A percentile compares a stretch with the other conserved stretches of the same genome.
Conservation (phyloP, 1,140 invertebrate genomes). For the Coenobita brevimanus region DNA sequence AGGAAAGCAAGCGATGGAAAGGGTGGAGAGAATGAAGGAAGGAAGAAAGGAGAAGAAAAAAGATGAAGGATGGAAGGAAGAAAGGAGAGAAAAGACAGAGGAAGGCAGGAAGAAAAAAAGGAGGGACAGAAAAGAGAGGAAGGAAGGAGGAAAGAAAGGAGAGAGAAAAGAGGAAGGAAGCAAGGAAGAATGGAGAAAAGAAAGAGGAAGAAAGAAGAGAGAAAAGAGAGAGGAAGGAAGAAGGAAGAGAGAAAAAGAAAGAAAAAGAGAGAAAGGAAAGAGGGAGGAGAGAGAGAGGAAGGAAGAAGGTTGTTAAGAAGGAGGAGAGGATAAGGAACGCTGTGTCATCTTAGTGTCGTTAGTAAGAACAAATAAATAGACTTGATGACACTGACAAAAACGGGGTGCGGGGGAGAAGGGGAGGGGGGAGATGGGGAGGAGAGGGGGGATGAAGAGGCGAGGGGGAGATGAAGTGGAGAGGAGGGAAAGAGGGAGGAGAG, state of each 20-base stretch:
- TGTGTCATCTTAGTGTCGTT: no score
- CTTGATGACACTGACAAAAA: no score
- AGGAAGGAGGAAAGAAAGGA: background rate
- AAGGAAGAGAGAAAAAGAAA: slow-evolving; percentile 7
- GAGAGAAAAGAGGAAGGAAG: background rate
- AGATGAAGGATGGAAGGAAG: background rate
- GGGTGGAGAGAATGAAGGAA: background rate
- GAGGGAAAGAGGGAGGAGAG: background rate
- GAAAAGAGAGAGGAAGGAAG: background rate
- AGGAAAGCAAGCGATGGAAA: background rate
- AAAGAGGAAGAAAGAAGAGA: background rate
- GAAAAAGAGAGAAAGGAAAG: slow-evolving; percentile 4
- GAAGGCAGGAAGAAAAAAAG: background rate
- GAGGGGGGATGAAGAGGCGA: background rate
- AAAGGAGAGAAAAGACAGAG: no score
- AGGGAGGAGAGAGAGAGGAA: slow-evolving; percentile 3
- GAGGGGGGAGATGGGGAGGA: background rate
- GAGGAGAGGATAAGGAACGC: no score
- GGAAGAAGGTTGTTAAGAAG: background rate
- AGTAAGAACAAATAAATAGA: no score
- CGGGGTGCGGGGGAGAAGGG: background rate
- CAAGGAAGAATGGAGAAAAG: background rate
- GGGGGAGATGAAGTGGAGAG: background rate
- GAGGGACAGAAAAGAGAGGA: background rate
- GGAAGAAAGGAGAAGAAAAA: background rate